A percentile compares a stretch with the other conserved stretches of the same genome.
Conservation (phyloP, 1,140 invertebrate genomes). For the Drosophila persimilis region DNA sequence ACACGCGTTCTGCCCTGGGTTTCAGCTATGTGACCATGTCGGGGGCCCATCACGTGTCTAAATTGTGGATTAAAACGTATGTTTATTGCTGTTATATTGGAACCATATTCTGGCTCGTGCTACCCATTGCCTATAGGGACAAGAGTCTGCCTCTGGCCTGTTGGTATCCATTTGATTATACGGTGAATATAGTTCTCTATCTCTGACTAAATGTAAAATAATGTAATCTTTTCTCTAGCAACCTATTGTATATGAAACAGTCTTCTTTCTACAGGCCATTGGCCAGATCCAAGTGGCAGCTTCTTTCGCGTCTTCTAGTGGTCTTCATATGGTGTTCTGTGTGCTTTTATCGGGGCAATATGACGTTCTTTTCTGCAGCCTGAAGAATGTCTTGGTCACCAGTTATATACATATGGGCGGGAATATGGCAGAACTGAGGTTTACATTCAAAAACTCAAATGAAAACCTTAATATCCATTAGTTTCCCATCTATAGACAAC, state of each 20-base stretch:
- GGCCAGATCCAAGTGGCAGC: constrained; percentile 75
- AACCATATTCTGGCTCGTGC: constrained; percentile 66
- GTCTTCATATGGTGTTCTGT: constrained; percentile 63
- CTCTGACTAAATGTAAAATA: neutral
- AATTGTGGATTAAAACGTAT: constrained; percentile 65
- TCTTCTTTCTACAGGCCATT: constrained; percentile 69
- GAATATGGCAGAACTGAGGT: constrained; percentile 40
- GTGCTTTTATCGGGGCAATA: constrained; percentile 78
- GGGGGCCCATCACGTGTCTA: constrained; percentile 44
- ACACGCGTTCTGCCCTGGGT: constrained; percentile 53
- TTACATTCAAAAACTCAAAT: too few species aligned
- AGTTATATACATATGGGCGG: constrained; percentile 57
- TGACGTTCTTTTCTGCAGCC: constrained; percentile 69
- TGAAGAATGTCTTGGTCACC: constrained; percentile 74
- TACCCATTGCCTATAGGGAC: constrained; percentile 70
- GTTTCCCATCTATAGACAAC: constrained; percentile 22
- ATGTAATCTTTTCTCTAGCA: constrained; percentile 36
- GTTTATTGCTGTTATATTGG: constrained; percentile 71
- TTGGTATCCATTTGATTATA: constrained; percentile 80
- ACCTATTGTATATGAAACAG: constrained; percentile 64
- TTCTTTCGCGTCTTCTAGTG: constrained; percentile 66
- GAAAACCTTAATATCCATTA: too few species aligned
- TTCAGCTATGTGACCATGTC: constrained; percentile 70
- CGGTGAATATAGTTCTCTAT: constrained; percentile 24
- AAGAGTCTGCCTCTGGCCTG: constrained; percentile 69